phyloP scores from a whole-genome alignment of 2,888 invertebrate genomes.

The Hetaerina titia region DNA sequence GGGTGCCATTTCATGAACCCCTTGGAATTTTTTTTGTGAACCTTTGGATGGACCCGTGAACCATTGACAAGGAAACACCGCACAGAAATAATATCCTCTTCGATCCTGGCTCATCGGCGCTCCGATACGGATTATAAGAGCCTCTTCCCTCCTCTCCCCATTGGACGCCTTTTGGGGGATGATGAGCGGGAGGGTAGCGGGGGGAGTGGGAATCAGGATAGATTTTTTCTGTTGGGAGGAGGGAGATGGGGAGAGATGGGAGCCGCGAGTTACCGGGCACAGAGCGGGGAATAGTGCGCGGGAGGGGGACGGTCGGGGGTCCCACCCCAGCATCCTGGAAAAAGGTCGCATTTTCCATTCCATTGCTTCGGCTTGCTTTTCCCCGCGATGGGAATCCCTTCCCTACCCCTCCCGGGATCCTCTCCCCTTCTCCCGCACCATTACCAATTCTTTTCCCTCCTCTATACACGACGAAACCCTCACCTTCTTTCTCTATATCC shows the following conservation, averaged over 20 bases:
- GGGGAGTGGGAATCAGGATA: background rate
- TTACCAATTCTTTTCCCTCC: background rate
- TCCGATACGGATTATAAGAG: background rate
- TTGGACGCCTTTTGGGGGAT: background rate
- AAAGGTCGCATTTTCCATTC: constrained; percentile 20
- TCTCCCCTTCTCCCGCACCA: background rate
- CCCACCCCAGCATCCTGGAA: background rate
- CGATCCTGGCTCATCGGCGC: background rate
- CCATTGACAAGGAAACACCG: background rate
- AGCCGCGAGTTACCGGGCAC: too few relatives aligned
- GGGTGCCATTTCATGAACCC: background rate
- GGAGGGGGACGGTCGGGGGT: too few relatives aligned
- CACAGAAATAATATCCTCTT: background rate
- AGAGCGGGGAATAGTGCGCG: too few relatives aligned
- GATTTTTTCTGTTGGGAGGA: background rate
- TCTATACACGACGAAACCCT: background rate
- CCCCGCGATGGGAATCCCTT: background rate
- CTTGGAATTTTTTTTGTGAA: background rate
- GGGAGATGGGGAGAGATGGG: background rate
- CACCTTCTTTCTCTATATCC: background rate
- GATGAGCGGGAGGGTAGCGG: background rate
- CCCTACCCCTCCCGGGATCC: background rate
- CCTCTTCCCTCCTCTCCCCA: background rate
- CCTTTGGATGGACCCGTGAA: background rate
- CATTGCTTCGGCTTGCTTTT: background rate